Percentiles rank a stretch among this genome's conserved stretches.
phyloP scores from a whole-genome alignment of 2,888 invertebrate genomes.

The Drosophila fungiperda region DNA sequence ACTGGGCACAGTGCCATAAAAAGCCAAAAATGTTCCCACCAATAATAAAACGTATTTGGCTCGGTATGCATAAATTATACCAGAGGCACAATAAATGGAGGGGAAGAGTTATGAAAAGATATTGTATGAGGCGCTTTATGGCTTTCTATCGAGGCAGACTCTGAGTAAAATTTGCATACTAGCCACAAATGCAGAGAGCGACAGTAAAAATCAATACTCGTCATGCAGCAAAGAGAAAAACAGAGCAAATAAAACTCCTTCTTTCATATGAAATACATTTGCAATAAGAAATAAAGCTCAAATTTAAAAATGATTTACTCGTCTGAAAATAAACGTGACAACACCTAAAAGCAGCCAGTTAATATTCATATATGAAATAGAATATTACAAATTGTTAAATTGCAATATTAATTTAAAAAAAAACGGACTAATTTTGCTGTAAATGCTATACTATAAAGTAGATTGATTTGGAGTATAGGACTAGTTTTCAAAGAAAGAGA shows the following conservation, averaged over 20 bases:
- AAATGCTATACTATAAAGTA: too few species aligned
- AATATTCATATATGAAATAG: background rate
- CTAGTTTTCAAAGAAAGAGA: background rate
- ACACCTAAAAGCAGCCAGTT: background rate
- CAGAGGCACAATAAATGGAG: background rate
- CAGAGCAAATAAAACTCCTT: background rate
- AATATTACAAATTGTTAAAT: background rate
- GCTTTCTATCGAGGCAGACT: slow-evolving; percentile 1
- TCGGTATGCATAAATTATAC: slow-evolving; percentile 29
- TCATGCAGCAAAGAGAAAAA: background rate
- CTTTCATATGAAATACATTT: background rate
- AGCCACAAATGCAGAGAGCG: background rate
- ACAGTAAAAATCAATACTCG: slow-evolving; percentile 31
- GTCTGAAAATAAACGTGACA: background rate
- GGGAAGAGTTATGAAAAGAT: background rate
- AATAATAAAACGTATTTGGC: slow-evolving; percentile 30
- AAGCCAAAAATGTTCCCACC: slow-evolving; percentile 1
- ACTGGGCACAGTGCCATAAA: slow-evolving; percentile 5
- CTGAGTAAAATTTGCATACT: slow-evolving; percentile 23
- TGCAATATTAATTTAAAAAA: too few species aligned
- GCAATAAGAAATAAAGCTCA: background rate
- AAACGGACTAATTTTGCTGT: too few species aligned
- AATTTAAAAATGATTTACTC: background rate
- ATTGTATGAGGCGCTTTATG: slow-evolving; percentile 5
- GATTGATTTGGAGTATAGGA: too few species aligned